phyloP scores from a whole-genome alignment of 2,113 vertebrate genomes.

The Pogona vitticeps region DNA sequence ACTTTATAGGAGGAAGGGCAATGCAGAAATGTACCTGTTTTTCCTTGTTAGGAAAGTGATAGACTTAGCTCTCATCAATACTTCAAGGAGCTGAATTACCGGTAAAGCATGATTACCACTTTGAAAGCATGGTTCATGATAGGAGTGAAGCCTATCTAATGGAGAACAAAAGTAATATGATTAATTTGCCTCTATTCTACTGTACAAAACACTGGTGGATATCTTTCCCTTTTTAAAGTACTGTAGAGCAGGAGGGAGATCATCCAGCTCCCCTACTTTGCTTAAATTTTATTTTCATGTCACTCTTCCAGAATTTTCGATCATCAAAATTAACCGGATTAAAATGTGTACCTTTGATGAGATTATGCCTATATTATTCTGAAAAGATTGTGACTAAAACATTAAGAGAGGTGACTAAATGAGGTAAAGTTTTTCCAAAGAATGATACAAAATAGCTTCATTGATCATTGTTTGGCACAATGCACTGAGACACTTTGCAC shows the following conservation, averaged over 20 bases:
- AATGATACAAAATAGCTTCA: background rate
- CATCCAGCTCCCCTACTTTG: accelerated
- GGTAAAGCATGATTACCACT: slow-evolving; percentile 49
- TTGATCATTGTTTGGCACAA: background rate
- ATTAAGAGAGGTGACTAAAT: background rate
- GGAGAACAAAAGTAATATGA: slow-evolving; percentile 48
- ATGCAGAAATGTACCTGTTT: slow-evolving; percentile 64
- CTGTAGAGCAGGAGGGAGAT: background rate
- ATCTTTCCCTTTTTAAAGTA: too few relatives aligned
- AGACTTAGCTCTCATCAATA: slow-evolving; percentile 39
- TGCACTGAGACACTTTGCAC: too few relatives aligned
- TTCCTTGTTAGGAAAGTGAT: slow-evolving; percentile 54
- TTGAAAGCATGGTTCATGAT: slow-evolving; percentile 23
- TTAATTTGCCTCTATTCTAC: background rate
- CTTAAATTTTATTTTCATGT: background rate
- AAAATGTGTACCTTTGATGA: slow-evolving; percentile 10
- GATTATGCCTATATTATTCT: background rate
- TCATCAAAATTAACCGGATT: background rate
- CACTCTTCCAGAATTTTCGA: background rate
- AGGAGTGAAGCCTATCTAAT: slow-evolving; percentile 41
- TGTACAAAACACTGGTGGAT: background rate
- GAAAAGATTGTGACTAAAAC: background rate
- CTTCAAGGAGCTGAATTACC: slow-evolving; percentile 58
- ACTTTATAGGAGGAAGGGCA: slow-evolving; percentile 58
- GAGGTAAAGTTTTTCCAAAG: background rate